These are phyloP conservation scores for Tinamus major DNA, from an alignment of 2,797 vertebrate genomes.

Conservation along the genomic window DNA sequence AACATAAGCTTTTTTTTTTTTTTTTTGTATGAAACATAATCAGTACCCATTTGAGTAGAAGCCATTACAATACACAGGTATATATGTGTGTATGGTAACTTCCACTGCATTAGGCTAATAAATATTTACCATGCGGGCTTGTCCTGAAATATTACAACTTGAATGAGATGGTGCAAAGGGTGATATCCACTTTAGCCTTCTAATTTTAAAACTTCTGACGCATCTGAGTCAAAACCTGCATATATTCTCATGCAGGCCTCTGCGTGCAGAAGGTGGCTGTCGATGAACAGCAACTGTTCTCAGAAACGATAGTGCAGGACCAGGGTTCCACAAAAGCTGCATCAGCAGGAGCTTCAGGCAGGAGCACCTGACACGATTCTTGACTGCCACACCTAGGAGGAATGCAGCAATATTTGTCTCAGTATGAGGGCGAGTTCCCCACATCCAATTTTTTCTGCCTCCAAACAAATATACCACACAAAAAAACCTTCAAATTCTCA, in stretches of 20 bases:
- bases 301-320: background rate
- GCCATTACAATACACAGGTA: too few species aligned
- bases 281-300: background rate
- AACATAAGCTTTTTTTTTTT: background rate
- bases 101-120: background rate
- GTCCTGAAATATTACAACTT: background rate
- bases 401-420: background rate
- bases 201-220: background rate
- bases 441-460: too few species aligned
- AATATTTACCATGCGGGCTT: background rate
- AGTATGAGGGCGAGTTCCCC: too few species aligned
- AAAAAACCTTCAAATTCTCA: background rate
- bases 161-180: background rate
- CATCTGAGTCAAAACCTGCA: background rate
- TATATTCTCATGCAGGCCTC: background rate
- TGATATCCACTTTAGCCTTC: background rate
- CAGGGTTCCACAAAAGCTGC: background rate
- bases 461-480: background rate
- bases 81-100: background rate
- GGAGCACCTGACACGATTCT: background rate
- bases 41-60: background rate
- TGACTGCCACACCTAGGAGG: background rate
- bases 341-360: background rate
- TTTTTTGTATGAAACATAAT: slow-evolving; percentile 15
- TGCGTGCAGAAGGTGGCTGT: background rate